Percentiles rank a stretch among this genome's conserved stretches.
Conservation (phyloP, 2,113 vertebrate species). For the Phylloscopus whistleri region DNA sequence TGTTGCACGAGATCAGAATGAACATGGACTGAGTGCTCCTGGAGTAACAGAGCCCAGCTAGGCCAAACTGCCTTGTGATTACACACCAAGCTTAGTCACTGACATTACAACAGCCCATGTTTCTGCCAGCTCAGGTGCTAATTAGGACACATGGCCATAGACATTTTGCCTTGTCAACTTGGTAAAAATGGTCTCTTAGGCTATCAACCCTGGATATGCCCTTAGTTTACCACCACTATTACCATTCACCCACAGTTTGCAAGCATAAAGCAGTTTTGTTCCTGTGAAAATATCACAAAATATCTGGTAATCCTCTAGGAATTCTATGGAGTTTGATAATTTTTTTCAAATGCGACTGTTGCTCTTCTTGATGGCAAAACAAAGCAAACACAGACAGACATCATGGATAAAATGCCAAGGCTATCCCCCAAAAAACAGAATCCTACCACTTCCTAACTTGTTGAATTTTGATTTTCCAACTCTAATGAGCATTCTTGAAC, state of each 20-base stretch:
- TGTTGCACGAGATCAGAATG: background rate
- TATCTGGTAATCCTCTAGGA: background rate
- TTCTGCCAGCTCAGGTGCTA: background rate
- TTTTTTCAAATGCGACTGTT: background rate
- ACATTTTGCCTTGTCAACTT: background rate
- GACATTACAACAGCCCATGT: background rate
- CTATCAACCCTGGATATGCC: background rate
- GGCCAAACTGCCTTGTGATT: background rate
- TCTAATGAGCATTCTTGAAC: background rate
- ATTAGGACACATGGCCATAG: background rate
- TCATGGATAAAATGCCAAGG: rapidly evolving
- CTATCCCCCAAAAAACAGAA: background rate
- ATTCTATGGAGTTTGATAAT: background rate
- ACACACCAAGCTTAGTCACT: background rate
- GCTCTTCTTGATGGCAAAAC: background rate
- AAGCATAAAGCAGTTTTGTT: background rate
- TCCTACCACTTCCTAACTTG: background rate
- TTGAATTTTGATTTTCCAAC: background rate
- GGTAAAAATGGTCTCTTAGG: background rate
- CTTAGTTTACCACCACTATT: background rate
- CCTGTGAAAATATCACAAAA: background rate
- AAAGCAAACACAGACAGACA: background rate
- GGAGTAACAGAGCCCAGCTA: background rate
- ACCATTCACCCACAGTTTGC: background rate
- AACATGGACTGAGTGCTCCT: background rate